Evolutionary conservation across 2,797 vertebrate species (phyloP).

Genomic region (Melanotaenia maccullochi): DNA sequence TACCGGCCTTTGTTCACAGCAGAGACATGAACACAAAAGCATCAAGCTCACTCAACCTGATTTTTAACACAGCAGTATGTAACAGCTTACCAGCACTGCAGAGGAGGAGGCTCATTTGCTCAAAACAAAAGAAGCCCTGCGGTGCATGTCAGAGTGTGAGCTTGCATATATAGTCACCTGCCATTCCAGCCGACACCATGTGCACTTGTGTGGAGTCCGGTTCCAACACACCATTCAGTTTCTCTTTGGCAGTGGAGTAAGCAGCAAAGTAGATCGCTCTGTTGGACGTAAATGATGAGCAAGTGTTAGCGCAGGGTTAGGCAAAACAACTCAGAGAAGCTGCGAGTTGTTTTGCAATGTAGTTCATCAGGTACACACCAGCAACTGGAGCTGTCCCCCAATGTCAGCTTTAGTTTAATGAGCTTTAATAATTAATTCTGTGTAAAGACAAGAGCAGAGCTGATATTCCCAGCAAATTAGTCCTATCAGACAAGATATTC

Average conservation of each 20-base stretch:
- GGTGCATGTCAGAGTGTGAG: neutral
- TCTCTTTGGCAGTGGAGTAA: conserved; percentile 96
- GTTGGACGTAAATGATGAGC: conserved; percentile 59
- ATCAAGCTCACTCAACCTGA: neutral
- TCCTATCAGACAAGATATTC: conserved; percentile 17
- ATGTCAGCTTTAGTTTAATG: conserved; percentile 30
- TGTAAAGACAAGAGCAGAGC: conserved; percentile 15
- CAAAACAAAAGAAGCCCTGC: neutral
- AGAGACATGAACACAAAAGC: neutral
- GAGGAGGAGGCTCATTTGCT: neutral
- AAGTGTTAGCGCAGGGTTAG: neutral
- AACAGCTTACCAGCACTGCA: conserved; percentile 20
- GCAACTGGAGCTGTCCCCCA: conserved; percentile 12
- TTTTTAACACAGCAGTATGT: neutral
- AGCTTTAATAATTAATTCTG: conserved; percentile 35
- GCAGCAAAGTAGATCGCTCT: conserved; percentile 99
- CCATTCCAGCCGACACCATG: conserved; percentile 95
- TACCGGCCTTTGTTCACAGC: neutral
- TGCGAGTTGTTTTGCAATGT: neutral
- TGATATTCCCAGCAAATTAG: conserved; percentile 17
- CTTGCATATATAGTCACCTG: conserved; percentile 87
- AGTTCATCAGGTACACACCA: conserved; percentile 39
- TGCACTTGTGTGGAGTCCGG: conserved; percentile 96
- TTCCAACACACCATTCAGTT: conserved; percentile 89
- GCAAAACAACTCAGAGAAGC: conserved; percentile 5